These are phyloP conservation scores for Erythrocercus mccallii DNA, from an alignment of 2,113 vertebrate species.

Conservation along the genomic window DNA sequence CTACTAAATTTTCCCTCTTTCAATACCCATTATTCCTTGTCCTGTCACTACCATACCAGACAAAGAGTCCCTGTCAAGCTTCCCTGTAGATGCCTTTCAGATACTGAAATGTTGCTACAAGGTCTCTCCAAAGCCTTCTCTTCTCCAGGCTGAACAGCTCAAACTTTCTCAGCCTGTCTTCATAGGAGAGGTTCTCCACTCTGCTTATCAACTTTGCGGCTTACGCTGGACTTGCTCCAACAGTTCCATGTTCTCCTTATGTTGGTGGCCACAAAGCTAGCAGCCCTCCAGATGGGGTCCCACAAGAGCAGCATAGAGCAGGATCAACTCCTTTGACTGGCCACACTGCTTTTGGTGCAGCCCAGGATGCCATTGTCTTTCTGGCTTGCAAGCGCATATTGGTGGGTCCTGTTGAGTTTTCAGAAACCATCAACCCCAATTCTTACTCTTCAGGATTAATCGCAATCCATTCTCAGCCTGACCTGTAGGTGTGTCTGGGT, in stretches of 20 bases:
- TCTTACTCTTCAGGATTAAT: background rate
- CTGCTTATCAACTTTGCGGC: background rate
- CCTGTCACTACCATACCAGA: background rate
- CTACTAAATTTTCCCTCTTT: background rate
- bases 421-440: background rate
- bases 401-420: background rate
- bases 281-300: background rate
- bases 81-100: background rate
- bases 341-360: fast-evolving
- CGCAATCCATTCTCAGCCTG: background rate
- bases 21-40: background rate
- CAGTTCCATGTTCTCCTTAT: background rate
- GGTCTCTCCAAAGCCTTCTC: background rate
- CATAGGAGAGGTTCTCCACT: background rate
- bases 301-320: background rate
- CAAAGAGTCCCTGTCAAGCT: background rate
- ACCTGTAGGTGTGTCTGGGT: background rate
- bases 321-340: too few relatives aligned
- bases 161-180: background rate
- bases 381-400: background rate
- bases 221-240: background rate
- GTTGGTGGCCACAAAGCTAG: background rate
- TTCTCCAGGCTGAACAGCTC: background rate
- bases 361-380: background rate
- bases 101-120: background rate